Base-by-base conservation (phyloP, 2,797 vertebrate species). In the Tragopan temminckii region DNA sequence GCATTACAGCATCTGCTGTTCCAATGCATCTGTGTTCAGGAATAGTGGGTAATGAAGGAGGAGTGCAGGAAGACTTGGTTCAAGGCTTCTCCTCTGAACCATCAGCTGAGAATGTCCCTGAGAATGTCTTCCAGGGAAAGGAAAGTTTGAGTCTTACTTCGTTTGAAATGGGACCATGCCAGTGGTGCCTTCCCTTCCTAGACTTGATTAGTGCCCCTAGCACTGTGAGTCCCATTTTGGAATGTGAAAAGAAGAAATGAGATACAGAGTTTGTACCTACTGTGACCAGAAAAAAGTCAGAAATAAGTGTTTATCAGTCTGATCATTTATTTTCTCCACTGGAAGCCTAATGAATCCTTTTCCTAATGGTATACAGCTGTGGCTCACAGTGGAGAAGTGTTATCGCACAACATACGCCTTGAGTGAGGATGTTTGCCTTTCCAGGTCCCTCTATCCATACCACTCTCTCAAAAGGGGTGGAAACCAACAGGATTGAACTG, bases 191-290 rank as follows among this genome's bases (percentile, higher is more conserved):
- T 36, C 62, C 23, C 21, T 80, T 74, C 29, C 24, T 63, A 57
- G 17, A n/a, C 52, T 24, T 13, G 2, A 1, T 82, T 59, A 77
- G 61, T 61, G 25, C 23, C 31, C 0, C 0, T 5, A 3, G 11
- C 76, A 67, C 42, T 1, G 0, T 4, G 11, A 77, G 23, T 52
- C 53, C 24, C 46, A 16, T 68, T 80, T 63, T 50, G 35, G 27
- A 25, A 31, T 71, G 23, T 33, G 42, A 80, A 74, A 66, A 83
- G 36, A 71, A 52, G 50, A 80, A 69, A 80, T 17, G 9, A 88
- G 36, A 46, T 58, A 72, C n/a, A 16, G 1, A 8, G 23, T 75
- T 70, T 48, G 76, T 20, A 40, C 35, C 69, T 71, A 19, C 2
- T 46, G 31, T 50, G 52, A 86, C 55, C 58, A 86, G 74, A 55